Percentiles rank a stretch among this genome's conserved stretches.
Conservation (phyloP, 2,888 invertebrate species). For the Drosophila cognata region DNA sequence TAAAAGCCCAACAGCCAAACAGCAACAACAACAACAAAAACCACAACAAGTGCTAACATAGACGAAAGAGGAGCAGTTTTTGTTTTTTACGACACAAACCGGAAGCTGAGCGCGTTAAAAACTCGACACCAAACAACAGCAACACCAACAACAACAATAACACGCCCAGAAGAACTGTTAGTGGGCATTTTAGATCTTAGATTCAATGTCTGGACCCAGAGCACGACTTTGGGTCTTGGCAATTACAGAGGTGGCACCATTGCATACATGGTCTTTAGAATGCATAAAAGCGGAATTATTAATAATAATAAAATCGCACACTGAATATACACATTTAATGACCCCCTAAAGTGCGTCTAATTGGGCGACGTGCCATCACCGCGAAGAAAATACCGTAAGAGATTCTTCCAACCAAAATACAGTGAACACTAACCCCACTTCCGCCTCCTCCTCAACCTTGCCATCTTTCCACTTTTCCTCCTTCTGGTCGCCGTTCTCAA, state of each 20-base stretch:
- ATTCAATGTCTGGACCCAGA: not conserved
- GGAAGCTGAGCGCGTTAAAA: slow-evolving; percentile 65
- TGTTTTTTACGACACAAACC: slow-evolving; percentile 58
- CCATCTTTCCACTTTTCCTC: slow-evolving; percentile 19
- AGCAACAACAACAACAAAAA: slow-evolving; percentile 7
- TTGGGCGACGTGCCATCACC: slow-evolving; percentile 37
- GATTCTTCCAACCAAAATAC: slow-evolving; percentile 33
- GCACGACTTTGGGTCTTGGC: slow-evolving; percentile 30
- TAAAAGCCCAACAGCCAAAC: slow-evolving; percentile 52
- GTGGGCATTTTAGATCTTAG: slow-evolving; percentile 27
- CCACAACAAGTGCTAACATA: slow-evolving; percentile 40
- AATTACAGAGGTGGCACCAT: slow-evolving; percentile 46
- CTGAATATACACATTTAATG: slow-evolving; percentile 56
- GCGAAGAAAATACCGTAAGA: slow-evolving; percentile 48
- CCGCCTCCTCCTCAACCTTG: not conserved
- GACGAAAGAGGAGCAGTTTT: slow-evolving; percentile 61
- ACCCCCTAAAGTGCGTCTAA: slow-evolving; percentile 64
- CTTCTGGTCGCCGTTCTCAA: slow-evolving; percentile 31
- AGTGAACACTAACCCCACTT: slow-evolving; percentile 4
- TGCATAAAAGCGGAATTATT: slow-evolving; percentile 65
- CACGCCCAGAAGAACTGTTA: slow-evolving; percentile 49
- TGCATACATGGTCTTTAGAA: slow-evolving; percentile 40
- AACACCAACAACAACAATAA: slow-evolving; percentile 19
- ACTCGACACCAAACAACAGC: slow-evolving; percentile 30
- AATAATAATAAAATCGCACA: slow-evolving; percentile 54